Conservation (phyloP, 2,797 vertebrate species). For the Sandelia bainsii region DNA sequence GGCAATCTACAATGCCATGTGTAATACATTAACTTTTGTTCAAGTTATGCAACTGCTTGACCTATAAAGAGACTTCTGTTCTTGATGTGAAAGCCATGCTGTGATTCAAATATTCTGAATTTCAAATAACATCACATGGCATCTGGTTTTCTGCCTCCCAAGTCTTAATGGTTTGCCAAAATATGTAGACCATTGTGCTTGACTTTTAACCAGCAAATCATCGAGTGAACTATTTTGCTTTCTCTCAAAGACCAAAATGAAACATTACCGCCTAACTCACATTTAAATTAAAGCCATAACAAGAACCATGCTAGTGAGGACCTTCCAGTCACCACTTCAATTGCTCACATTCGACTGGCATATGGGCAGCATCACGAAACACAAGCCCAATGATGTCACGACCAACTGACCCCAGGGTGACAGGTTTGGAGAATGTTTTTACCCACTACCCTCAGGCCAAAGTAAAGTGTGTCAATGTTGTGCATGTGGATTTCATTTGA, state of each 20-base stretch:
- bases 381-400: conserved; percentile 71
- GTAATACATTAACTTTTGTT: conserved; percentile 23
- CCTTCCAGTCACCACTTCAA: conserved; percentile 30
- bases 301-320: conserved; percentile 40
- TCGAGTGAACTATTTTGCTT: conserved; percentile 55
- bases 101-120: conserved; percentile 48
- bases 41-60: conserved; percentile 20
- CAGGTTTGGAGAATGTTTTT: conserved; percentile 67
- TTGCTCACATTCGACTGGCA: conserved; percentile 49
- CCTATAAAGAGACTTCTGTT: conserved; percentile 22
- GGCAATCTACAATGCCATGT: conserved; percentile 13
- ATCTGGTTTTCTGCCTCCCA: conserved; percentile 54
- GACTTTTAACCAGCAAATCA: conserved; percentile 55
- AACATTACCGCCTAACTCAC: conserved; percentile 60
- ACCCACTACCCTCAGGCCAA: conserved; percentile 61
- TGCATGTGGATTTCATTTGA: conserved; percentile 83
- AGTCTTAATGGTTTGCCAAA: conserved; percentile 40
- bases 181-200: conserved; percentile 36
- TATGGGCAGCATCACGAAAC: conserved; percentile 71
- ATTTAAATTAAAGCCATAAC: conserved; percentile 61
- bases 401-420: conserved; percentile 71
- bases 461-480: conserved; percentile 66
- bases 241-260: conserved; percentile 60
- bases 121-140: conserved; percentile 59
- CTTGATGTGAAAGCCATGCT: conserved; percentile 33